Evolutionary conservation across 1,140 invertebrate genomes (phyloP), one percentile per base, ranked within the genome.

Genomic region (Scylla paramamosain): DNA sequence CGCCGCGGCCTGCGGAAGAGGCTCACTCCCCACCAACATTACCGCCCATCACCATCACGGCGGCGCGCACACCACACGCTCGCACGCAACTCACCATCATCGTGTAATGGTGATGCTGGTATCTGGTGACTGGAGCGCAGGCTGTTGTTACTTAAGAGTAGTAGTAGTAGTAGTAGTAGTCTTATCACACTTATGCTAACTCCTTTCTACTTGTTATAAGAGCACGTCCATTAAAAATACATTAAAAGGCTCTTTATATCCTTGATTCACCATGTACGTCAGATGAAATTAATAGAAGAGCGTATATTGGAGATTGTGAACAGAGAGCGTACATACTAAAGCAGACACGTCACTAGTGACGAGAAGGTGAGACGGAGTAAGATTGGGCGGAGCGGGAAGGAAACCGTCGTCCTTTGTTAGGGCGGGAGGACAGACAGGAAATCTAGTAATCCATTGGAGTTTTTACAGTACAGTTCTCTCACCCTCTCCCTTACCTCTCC

Each of bases 1-100:
- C 92, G 92, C 92, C 82, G 83, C 46, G 28, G 12, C 45, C 32
- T 82, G 16, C 92, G 92, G 84, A 87, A 32, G 29, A 32, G 84
- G 84, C 31, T 16, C 84, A 87, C 39, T 32, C 16, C 83, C 83
- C 10, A 10, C 83, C 84, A 32, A 4, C 31, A 46, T 28, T 28
- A 32, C 31, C 84, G 31, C 84, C 84, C 84, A 84, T 32, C 83
- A 84, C 83, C 82, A 83, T 25, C 82, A 83, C 82, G 6, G 25
- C 20, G 12, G 10, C 84, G 8, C 29, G 12, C 84, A 25, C 84
- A 29, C 1, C 45, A n/a, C 84, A 28, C 84, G 12, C 4, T 28
- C 67, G 10, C 67, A 77, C 67, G n/a, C n/a, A 77, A 77, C 67
- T 77, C 39, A 39, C 67, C 67, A 77, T 20, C 25, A 3, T 7